Conservation (phyloP, 2,113 vertebrate genomes). For the Thamnophis sirtalis region DNA sequence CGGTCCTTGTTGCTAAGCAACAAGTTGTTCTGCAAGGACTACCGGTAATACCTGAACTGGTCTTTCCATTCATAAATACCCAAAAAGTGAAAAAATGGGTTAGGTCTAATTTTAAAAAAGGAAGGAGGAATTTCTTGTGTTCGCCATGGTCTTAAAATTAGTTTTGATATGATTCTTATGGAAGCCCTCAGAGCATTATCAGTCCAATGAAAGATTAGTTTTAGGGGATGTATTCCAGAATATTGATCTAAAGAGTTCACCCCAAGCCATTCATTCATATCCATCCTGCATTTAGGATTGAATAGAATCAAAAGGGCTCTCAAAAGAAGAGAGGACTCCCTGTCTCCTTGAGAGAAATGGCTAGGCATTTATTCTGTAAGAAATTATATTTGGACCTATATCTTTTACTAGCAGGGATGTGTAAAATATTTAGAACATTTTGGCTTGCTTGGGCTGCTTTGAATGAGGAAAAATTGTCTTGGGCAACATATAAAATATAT, state of each 20-base stretch:
- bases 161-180: background rate
- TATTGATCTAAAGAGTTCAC: background rate
- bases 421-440: background rate
- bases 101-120: background rate
- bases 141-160: background rate
- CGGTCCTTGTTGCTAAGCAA: background rate
- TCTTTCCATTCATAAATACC: background rate
- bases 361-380: background rate
- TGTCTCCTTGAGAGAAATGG: background rate
- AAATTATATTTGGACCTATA: background rate
- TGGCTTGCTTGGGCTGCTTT: background rate
- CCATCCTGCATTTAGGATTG: background rate
- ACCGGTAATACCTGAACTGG: background rate
- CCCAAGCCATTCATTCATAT: background rate
- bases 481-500: background rate
- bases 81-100: background rate
- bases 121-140: background rate
- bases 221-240: background rate
- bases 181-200: background rate
- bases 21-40: background rate
- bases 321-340: background rate
- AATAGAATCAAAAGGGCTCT: background rate
- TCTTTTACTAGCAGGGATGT: background rate
- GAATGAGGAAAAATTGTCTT: background rate
- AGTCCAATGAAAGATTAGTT: background rate